Conservation (phyloP, 2,888 invertebrate genomes). For the Tenthredo distinguenda region DNA sequence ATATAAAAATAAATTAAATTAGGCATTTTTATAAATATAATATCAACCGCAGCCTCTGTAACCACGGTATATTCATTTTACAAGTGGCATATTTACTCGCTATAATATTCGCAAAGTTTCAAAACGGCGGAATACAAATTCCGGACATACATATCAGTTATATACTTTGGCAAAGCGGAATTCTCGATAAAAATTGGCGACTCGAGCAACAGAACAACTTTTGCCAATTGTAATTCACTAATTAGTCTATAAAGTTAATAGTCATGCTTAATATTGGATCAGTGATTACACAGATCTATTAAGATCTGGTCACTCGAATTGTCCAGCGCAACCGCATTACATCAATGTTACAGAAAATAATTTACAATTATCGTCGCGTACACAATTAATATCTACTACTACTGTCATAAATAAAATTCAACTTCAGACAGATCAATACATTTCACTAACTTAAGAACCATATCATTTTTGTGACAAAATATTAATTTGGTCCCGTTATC, state of each 20-base stretch:
- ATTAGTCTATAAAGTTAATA: background rate
- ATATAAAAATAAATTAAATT: constrained; percentile 50
- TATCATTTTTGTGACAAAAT: background rate
- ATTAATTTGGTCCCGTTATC: constrained; percentile 10
- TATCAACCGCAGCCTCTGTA: constrained; percentile 13
- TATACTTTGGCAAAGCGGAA: background rate
- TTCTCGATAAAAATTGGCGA: background rate
- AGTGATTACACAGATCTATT: no score
- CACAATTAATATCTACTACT: background rate
- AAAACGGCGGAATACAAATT: background rate
- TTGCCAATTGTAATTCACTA: background rate
- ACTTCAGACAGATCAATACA: background rate
- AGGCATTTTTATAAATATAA: constrained; percentile 10
- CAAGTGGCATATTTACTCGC: constrained; percentile 14
- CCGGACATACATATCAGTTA: background rate
- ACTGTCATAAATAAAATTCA: background rate
- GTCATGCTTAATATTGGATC: background rate
- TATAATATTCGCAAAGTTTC: background rate
- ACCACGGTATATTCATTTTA: background rate
- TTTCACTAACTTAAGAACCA: background rate
- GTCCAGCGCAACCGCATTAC: background rate
- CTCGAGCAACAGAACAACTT: background rate
- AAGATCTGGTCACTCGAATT: background rate
- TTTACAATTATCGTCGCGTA: background rate
- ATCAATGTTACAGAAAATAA: background rate